phyloP scores from a whole-genome alignment of 2,113 vertebrate species.

The Arothron firmamentum region DNA sequence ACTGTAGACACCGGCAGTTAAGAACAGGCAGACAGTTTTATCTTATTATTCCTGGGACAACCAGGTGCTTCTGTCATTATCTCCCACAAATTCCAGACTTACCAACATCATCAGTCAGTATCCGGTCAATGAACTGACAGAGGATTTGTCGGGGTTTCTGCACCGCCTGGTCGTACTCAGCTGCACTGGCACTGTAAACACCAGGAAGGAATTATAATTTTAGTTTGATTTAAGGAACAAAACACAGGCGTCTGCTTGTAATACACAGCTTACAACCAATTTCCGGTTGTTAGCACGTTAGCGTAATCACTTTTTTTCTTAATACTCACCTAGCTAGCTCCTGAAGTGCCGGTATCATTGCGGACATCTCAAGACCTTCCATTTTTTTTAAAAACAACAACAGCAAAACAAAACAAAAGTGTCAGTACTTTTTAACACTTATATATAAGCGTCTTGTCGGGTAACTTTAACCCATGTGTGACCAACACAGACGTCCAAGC shows the following conservation, averaged over 20 bases:
- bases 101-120: slow-evolving; percentile 94
- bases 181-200: slow-evolving; percentile 80
- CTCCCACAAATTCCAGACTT: slow-evolving; percentile 51
- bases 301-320: background rate
- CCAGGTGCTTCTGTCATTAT: background rate
- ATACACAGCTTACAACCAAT: background rate
- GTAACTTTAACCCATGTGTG: background rate
- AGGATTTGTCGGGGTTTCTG: slow-evolving; percentile 96
- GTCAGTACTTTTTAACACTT: background rate
- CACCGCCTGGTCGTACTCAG: slow-evolving; percentile 84
- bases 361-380: slow-evolving; percentile 89
- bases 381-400: slow-evolving; percentile 47
- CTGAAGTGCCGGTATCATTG: slow-evolving; percentile 92
- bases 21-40: background rate
- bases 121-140: slow-evolving; percentile 95
- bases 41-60: background rate
- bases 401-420: no score
- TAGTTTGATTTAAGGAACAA: background rate
- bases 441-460: rapidly evolving
- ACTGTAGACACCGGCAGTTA: slow-evolving; percentile 65
- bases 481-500: background rate
- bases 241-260: background rate
- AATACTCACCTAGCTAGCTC: slow-evolving; percentile 83
- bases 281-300: slow-evolving; percentile 2
- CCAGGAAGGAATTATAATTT: slow-evolving; percentile 9